These are phyloP conservation scores for Agriopis aurantiaria DNA, from an alignment of 2,888 invertebrate species.

Conservation along the genomic window DNA sequence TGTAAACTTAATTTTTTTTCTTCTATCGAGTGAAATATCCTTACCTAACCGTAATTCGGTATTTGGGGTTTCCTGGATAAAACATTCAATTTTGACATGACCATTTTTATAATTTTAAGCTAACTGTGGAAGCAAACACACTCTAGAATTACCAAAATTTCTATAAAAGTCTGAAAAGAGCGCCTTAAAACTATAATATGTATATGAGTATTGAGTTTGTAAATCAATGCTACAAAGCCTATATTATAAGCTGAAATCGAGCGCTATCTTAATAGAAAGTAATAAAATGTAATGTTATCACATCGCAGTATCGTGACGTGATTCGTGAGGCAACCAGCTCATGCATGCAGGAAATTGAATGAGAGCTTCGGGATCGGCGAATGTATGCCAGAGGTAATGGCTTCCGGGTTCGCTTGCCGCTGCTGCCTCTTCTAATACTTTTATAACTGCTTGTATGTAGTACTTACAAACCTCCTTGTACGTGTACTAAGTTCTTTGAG, in stretches of 20 bases:
- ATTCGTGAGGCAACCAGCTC: constrained; percentile 46
- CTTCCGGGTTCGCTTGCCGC: constrained; percentile 64
- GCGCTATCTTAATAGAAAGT: constrained; percentile 24
- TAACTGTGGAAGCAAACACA: too few species aligned
- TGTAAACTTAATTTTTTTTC: too few species aligned
- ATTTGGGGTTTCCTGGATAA: too few species aligned
- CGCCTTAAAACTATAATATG: too few species aligned
- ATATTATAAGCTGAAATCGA: constrained; percentile 1
- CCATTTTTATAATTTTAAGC: too few species aligned
- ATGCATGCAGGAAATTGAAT: constrained; percentile 77
- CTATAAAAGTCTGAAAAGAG: too few species aligned
- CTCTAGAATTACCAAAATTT: too few species aligned
- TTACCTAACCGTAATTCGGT: too few species aligned
- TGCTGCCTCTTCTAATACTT: constrained; percentile 20
- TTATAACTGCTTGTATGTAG: constrained; percentile 1
- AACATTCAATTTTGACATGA: too few species aligned
- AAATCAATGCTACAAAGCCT: too few species aligned
- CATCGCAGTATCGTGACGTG: constrained; percentile 15
- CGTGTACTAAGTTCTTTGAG: background rate
- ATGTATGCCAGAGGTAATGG: constrained; percentile 74
- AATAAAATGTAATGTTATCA: constrained; percentile 25
- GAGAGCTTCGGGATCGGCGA: constrained; percentile 68
- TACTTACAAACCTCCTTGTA: background rate
- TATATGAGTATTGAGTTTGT: too few species aligned
- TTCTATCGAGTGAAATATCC: too few species aligned